Conservation (phyloP, 2,797 vertebrate genomes). For the Alca torda region DNA sequence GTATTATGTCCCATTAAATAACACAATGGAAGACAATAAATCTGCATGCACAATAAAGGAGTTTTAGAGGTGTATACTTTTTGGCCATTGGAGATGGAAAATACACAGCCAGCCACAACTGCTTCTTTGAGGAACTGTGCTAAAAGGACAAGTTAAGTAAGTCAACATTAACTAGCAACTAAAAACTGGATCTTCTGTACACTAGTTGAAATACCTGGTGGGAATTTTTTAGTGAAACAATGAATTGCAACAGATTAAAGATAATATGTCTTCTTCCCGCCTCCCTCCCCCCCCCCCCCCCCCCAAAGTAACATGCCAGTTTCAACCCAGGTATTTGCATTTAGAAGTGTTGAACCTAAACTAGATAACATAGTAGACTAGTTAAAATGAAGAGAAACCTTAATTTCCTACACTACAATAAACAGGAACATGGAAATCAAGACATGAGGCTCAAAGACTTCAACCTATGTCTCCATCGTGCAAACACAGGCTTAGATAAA, state of each 20-base stretch:
- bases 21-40: background rate
- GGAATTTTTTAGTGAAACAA: background rate
- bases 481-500: background rate
- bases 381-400: background rate
- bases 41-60: background rate
- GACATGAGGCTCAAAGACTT: background rate
- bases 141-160: background rate
- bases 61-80: background rate
- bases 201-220: background rate
- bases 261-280: background rate
- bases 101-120: background rate
- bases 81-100: background rate
- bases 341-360: background rate
- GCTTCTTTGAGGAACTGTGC: background rate
- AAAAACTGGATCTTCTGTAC: background rate
- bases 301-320: background rate
- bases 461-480: background rate
- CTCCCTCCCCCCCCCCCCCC: too few relatives aligned
- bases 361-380: background rate
- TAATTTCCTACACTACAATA: background rate
- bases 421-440: background rate
- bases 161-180: background rate
- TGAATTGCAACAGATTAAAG: background rate
- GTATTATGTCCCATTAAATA: background rate
- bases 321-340: background rate